Evolutionary conservation across 2,888 invertebrate species (phyloP).

Genomic region (Papilio protenor): DNA sequence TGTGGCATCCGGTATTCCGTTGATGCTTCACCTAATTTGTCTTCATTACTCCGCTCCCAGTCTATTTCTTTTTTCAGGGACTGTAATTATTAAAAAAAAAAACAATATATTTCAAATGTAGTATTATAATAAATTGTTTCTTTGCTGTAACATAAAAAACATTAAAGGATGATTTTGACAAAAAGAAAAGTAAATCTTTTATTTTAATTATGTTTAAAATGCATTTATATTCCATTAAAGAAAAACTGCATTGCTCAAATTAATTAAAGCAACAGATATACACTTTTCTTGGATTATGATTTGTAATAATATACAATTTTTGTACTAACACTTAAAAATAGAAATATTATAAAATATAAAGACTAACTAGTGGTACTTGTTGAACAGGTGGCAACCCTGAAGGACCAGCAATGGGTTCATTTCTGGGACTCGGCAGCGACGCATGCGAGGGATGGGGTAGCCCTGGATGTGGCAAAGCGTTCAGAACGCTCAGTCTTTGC

Average conservation of each 20-base stretch:
- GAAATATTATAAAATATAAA: slow-evolving; percentile 36
- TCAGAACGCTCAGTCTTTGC: slow-evolving; percentile 72
- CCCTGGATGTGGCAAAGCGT: slow-evolving; percentile 71
- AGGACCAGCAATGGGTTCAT: slow-evolving; percentile 91
- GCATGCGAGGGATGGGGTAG: slow-evolving; percentile 71
- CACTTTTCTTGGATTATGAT: neutral
- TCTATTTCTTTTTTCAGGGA: slow-evolving; percentile 95
- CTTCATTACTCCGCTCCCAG: slow-evolving; percentile 91
- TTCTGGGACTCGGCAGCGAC: slow-evolving; percentile 86
- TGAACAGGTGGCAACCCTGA: slow-evolving; percentile 94
- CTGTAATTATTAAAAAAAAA: slow-evolving; percentile 79
- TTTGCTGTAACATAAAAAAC: neutral
- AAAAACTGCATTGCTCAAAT: neutral
- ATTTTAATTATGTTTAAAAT: neutral
- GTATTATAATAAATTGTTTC: neutral
- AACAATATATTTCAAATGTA: neutral
- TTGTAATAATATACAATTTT: neutral
- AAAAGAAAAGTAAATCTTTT: too few relatives aligned
- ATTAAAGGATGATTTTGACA: neutral
- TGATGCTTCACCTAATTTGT: slow-evolving; percentile 90
- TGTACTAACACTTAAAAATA: neutral
- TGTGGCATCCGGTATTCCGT: slow-evolving; percentile 92
- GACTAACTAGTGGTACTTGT: slow-evolving; percentile 92
- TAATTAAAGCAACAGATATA: neutral
- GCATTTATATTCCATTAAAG: neutral